Percentiles rank a stretch among this genome's conserved stretches.
phyloP scores from a whole-genome alignment of 2,888 invertebrate species.

The Apoderus coryli region DNA sequence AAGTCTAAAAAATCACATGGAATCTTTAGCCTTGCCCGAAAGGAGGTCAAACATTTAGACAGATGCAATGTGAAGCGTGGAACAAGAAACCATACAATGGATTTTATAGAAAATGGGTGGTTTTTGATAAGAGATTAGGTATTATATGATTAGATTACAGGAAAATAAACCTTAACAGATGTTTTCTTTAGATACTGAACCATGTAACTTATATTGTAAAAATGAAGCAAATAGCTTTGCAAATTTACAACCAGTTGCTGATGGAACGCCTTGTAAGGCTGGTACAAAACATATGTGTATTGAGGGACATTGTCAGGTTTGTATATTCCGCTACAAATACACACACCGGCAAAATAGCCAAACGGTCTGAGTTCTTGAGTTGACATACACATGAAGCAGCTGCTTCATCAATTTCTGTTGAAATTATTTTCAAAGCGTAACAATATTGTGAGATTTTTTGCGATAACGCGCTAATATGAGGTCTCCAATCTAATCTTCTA shows the following conservation, averaged over 20 bases:
- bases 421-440: conserved; percentile 1
- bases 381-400: neutral
- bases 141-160: no score
- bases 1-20: conserved; percentile 1
- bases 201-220: conserved; percentile 48
- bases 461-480: no score
- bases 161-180: no score
- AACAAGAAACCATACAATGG: conserved; percentile 34
- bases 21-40: conserved; percentile 31
- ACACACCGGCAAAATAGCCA: no score
- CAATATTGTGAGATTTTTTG: no score
- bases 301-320: conserved; percentile 45
- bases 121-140: neutral
- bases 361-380: no score
- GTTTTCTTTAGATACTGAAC: conserved; percentile 29
- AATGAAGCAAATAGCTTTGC: conserved; percentile 42
- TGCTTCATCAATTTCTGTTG: neutral
- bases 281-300: conserved; percentile 50
- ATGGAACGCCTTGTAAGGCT: conserved; percentile 48
- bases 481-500: no score
- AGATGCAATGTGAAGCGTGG: conserved; percentile 35
- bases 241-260: conserved; percentile 42
- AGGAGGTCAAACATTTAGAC: conserved; percentile 32
- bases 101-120: neutral
- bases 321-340: no score